Evolutionary conservation across 2,113 vertebrate species (phyloP).

Genomic region (Bos taurus): ARS-UCD2.0 NC_037344.1:35459501-35460000

Average conservation of each 20-base stretch:
- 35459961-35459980: slow-evolving; percentile 28
- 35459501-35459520: slow-evolving; percentile 30
- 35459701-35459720: slow-evolving; percentile 92
- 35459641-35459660: not conserved
- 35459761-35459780: slow-evolving; percentile 99
- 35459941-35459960: slow-evolving; percentile 16
- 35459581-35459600: not conserved
- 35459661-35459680: slow-evolving; percentile 7
- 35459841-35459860: slow-evolving; percentile 98
- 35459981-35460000: slow-evolving; percentile 19
- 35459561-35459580: not conserved
- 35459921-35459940: not conserved
- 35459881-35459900: not conserved
- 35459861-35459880: slow-evolving; percentile 89
- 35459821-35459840: slow-evolving; percentile 95
- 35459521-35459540: slow-evolving; percentile 10
- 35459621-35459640: slow-evolving; percentile 7
- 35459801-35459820: slow-evolving; percentile 99
- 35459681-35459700: not conserved
- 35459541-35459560: not conserved
- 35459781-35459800: slow-evolving; percentile 97
- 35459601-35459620: not conserved
- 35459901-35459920: not conserved
- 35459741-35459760: slow-evolving; percentile 99
- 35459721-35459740: slow-evolving; percentile 98